A percentile compares a stretch with the other conserved stretches of the same genome.
These are phyloP conservation scores for Tangara arthus DNA, from an alignment of 2,797 vertebrate species.

Conservation along the genomic window DNA sequence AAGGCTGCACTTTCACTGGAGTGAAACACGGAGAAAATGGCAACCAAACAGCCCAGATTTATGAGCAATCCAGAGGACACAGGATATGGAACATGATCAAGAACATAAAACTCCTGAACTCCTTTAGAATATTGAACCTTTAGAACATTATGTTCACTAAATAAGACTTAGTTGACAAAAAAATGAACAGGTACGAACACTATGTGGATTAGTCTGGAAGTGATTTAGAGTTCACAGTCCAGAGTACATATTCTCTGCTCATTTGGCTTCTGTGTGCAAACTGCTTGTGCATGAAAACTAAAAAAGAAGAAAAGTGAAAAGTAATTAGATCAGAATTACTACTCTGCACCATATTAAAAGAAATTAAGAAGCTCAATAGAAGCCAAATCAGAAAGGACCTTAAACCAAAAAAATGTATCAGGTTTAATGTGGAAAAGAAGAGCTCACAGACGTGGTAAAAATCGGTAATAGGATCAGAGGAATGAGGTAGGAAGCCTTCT, in stretches of 20 bases:
- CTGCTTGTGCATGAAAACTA: background rate
- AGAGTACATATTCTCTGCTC: background rate
- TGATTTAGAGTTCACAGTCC: background rate
- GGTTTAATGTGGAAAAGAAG: background rate
- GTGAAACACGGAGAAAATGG: background rate
- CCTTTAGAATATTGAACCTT: conserved; percentile 2
- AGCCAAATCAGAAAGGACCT: background rate
- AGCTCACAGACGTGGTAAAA: background rate
- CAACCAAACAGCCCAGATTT: background rate
- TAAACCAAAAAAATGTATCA: background rate
- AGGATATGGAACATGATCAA: background rate
- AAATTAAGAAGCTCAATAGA: background rate
- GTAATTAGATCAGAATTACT: background rate
- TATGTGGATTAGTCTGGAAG: background rate
- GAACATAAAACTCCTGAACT: conserved; percentile 19
- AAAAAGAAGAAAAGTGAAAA: background rate
- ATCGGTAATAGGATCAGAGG: background rate
- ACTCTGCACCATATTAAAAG: fast-evolving
- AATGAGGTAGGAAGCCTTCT: background rate
- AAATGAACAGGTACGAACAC: background rate
- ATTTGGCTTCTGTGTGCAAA: background rate
- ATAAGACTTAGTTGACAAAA: conserved; percentile 16
- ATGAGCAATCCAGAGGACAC: background rate
- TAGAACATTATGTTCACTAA: conserved; percentile 19
- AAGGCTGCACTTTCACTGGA: background rate